Base-by-base conservation (phyloP, 2,888 invertebrate species). In the Teleiodes luculella region DNA sequence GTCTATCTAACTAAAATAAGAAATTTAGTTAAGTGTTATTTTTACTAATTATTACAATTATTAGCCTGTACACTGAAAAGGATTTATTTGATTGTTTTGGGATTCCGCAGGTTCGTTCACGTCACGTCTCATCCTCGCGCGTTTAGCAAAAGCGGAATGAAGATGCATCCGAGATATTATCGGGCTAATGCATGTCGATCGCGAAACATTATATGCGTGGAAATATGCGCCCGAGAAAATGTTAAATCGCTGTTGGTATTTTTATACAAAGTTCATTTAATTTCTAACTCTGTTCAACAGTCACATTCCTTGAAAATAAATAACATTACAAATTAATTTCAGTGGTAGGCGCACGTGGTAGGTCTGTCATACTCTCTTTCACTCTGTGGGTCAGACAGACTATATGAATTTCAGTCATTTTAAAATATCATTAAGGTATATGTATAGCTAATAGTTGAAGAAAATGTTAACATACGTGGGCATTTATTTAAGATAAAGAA, bases 141-240 rank as follows among this genome's bases (percentile, higher is more conserved):
- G 69, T 57, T 62, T 54, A 63, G 67, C 64, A 67, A 66, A 67
- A 20, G 66, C 67, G 62, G 72, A 70, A 76, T 76, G 69, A 75
- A 76, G 79, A 78, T 74, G 74, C 70, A 67, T 57, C 59, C 24
- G 59, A 60, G 79, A 81, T 80, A 79, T 75, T 64, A 78, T 78
- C 79, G 65, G 56, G 62, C 72, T 72, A 74, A 75, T 72, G 70
- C 70, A 68, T 71, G 69, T 71, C 71, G 75, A 78, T 78, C 69
- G 79, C 72, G 80, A 78, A 82, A 81, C 74, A 66, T 74, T 76
- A 82, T 80, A 79, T 63, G 74, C 80, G 78, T 78, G 79, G 76
- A 73, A 77, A 72, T 58, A 57, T 64, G 58, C 31, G 63, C 56
- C 49, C 49, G 47, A 48, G 37, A 46, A 30, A 14, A 28, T 8